Conservation (phyloP, 2,113 vertebrate species). For the Barnardius zonarius region DNA sequence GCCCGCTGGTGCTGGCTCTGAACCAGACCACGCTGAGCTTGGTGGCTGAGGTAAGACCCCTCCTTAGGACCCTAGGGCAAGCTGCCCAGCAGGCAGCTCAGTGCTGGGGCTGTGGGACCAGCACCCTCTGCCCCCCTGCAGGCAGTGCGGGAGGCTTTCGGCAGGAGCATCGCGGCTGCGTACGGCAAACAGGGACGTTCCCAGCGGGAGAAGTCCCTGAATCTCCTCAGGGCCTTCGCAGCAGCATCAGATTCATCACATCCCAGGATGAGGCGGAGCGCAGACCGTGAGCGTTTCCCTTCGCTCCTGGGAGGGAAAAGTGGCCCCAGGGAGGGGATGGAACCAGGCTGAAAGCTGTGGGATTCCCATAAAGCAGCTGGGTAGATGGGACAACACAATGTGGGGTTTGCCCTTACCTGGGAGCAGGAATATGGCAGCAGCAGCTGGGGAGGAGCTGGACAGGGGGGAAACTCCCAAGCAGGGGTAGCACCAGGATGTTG, state of each 20-base stretch:
- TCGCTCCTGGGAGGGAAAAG: fast-evolving
- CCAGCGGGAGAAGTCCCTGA: background rate
- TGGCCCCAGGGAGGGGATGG: background rate
- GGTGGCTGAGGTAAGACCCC: conserved; percentile 51
- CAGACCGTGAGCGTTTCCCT: conserved; percentile 18
- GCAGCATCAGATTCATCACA: background rate
- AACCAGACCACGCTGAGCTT: conserved; percentile 33
- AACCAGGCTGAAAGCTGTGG: background rate
- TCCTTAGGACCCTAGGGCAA: fast-evolving
- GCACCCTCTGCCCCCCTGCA: background rate
- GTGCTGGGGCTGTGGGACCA: background rate
- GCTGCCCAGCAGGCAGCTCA: fast-evolving
- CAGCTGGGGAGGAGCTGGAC: background rate
- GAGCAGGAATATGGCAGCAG: background rate
- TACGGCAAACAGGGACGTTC: background rate
- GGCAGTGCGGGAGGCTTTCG: conserved; percentile 51
- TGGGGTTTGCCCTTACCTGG: background rate
- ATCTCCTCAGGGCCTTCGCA: background rate
- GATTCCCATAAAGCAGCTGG: background rate
- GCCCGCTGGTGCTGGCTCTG: conserved; percentile 44
- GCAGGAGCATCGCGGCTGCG: background rate
- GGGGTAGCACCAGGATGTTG: background rate
- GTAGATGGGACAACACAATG: background rate
- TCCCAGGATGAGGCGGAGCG: background rate
- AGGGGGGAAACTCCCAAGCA: background rate